phyloP scores from a whole-genome alignment of 2,113 vertebrate genomes.

The Myrmecophaga tridactyla region DNA sequence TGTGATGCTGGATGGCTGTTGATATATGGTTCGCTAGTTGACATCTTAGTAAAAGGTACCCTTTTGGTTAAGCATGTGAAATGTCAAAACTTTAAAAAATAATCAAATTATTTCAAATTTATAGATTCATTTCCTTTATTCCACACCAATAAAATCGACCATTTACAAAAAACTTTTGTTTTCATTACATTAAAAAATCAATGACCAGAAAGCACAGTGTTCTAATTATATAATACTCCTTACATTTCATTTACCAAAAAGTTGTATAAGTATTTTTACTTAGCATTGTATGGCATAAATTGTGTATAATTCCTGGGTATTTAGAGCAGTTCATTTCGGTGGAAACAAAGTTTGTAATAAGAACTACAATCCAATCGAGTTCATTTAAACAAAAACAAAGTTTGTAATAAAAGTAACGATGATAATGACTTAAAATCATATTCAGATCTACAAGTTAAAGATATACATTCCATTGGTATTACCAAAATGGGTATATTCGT shows the following conservation, averaged over 20 bases:
- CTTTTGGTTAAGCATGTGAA: constrained; percentile 44
- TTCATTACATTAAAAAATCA: constrained; percentile 13
- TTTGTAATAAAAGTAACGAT: constrained; percentile 28
- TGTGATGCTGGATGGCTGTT: too few species aligned
- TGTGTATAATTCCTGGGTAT: not conserved
- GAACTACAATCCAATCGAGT: not conserved
- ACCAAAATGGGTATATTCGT: not conserved
- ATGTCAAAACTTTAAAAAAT: constrained; percentile 28
- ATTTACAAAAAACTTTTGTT: not conserved
- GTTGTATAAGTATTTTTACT: constrained; percentile 4
- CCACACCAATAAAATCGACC: not conserved
- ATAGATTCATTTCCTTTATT: not conserved
- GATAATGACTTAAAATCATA: not conserved
- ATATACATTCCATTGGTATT: not conserved
- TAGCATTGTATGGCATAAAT: not conserved
- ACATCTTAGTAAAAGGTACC: not conserved
- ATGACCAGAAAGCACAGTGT: constrained; percentile 2
- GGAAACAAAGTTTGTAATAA: not conserved
- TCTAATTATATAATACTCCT: constrained; percentile 2
- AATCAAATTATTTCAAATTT: constrained; percentile 8
- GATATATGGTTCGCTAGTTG: not conserved
- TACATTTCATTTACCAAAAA: constrained; percentile 32
- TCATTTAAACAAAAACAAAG: constrained; percentile 28
- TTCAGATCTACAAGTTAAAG: constrained; percentile 26
- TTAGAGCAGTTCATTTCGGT: constrained; percentile 3